Base-by-base conservation (phyloP, 2,797 vertebrate species). In the Pipistrellus kuhlii region DNA sequence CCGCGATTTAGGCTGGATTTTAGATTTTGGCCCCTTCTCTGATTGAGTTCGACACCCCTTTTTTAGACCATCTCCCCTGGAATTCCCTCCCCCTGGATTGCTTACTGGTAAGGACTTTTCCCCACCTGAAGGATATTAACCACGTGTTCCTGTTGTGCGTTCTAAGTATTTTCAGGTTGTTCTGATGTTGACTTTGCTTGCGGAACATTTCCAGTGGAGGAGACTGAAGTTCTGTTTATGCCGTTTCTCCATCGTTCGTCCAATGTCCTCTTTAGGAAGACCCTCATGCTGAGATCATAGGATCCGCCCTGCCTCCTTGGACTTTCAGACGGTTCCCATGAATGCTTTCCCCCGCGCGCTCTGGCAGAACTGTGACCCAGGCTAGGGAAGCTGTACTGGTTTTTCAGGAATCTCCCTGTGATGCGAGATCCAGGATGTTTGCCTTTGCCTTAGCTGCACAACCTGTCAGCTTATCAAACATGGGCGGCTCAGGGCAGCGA, bases 151-250 rank as follows among this genome's bases (percentile, higher is more conserved):
- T 86, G 85, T 66, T 80, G 68, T 20, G 46, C 20, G 32, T 75
- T 86, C 32, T 25, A 57, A 44, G 44, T 86, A 32, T 48, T 86
- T 90, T 81, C 76, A 86, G n/a, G 68, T 86, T 48, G 20, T 81
- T 4, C 71, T 73, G 73, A 71, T 38, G 57, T 64, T 38, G 87
- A 55, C 44, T 91, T 84, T 84, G 38, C 62, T 84, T 84, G 46
- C n/a, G 18, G 78, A 64, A 78, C 11, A 78, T 30, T 77, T 66
- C 35, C 81, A 73, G 15, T 46, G 73, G 78, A 90, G 72, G 72
- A 85, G 35, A 32, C 66, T 57, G 68, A 27, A n/a, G 84, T 90
- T 64, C 35, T 38, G 23, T 44, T 35, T 55, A 73, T 46, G 72
- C 53, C 64, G 35, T n/a, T 84, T 66, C 13, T 72, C n/a, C 66